Base-by-base conservation (phyloP, 2,797 vertebrate species). In the Tenualosa thibaudeaui region DNA sequence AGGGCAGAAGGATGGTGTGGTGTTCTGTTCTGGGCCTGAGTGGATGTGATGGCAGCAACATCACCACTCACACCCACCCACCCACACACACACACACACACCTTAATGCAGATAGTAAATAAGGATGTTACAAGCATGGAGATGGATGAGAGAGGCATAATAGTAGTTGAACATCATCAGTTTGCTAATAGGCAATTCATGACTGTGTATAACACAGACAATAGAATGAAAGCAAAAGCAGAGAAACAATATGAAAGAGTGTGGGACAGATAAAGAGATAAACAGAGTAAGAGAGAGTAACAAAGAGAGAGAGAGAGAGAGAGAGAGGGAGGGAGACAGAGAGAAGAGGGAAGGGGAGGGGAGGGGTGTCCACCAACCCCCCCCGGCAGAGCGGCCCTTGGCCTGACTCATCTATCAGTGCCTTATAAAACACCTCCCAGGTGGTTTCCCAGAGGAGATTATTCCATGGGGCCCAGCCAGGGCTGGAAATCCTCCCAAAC, bases 331-430 rank as follows among this genome's bases (percentile, higher is more conserved):
- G 9, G 13, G 65, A 40, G 65, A 71, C 26, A 31, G 26, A 19
- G 56, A 58, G 56, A 58, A 62, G 19, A 62, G 58, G 22, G 15
- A 19, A 3, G 7, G 15, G 17, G 15, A 22, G 13, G 89, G 91
- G 89, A 89, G 85, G 87, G 86, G 0, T 26, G 85, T 86, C 17
- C 56, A 58, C 56, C 22, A 58, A 58, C 56, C 56, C 56, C 56
- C 56, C 22, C 5, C 89, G 91, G 89, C 56, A 22, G 19, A 22
- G 56, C 5, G 56, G 88, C 90, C 91, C 37, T 10, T 40, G 68
- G 13, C 68, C 68, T 75, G 31, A 43, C 90, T 89, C 88, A 92
- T 93, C 88, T 86, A 92, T 93, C 92, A 92, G 78, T 81, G 86
- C 88, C 89, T 88, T 53, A 5, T 68, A 89, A 85, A 89, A 89